Evolutionary conservation across 2,113 vertebrate genomes (phyloP).

Genomic region (Cromileptes altivelis): DNA sequence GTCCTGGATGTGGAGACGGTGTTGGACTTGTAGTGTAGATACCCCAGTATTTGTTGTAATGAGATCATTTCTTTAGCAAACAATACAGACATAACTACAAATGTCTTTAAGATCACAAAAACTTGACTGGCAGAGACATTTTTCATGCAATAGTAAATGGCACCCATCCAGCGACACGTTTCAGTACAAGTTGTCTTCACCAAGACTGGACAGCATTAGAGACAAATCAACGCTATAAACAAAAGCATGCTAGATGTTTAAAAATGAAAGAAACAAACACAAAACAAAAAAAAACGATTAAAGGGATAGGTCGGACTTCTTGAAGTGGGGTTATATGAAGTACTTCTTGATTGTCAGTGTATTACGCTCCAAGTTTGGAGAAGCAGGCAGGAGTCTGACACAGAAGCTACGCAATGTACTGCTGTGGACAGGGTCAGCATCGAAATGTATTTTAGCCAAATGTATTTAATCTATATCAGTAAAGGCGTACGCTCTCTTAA

Average conservation of each 20-base stretch:
- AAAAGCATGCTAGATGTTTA: conserved; percentile 14
- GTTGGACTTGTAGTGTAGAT: neutral
- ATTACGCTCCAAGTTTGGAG: too few relatives aligned
- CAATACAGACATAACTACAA: neutral
- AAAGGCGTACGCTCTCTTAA: too few relatives aligned
- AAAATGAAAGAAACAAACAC: too few relatives aligned
- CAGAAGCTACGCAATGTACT: too few relatives aligned
- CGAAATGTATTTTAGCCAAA: too few relatives aligned
- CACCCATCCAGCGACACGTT: neutral
- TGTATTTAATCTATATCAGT: too few relatives aligned
- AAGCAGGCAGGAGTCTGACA: too few relatives aligned
- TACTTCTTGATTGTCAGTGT: too few relatives aligned
- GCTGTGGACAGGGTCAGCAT: too few relatives aligned
- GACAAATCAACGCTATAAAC: neutral
- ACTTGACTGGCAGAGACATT: neutral
- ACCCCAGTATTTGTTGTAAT: neutral
- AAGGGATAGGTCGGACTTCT: too few relatives aligned
- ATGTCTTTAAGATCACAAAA: neutral
- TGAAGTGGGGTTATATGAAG: too few relatives aligned
- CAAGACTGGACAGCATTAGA: neutral
- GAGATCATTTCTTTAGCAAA: neutral
- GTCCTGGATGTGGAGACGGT: conserved; percentile 28
- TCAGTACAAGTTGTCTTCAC: neutral
- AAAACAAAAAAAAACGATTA: neutral
- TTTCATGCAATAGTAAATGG: neutral